Conservation (phyloP, 2,113 vertebrate genomes). For the Antechinus stuartii region DNA sequence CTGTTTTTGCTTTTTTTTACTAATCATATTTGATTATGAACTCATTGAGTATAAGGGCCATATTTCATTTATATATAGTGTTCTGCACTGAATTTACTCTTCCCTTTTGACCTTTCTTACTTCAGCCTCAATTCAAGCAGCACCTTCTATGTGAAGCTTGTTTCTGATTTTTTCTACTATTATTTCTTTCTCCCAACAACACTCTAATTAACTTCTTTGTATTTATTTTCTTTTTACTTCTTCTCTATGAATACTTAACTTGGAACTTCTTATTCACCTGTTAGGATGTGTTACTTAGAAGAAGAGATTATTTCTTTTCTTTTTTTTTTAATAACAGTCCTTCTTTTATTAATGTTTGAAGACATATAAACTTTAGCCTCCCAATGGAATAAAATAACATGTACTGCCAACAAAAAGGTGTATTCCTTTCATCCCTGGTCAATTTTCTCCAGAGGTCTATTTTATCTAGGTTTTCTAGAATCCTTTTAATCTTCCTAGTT, state of each 20-base stretch:
- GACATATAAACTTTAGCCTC: no score
- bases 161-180: not conserved
- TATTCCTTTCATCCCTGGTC: no score
- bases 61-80: not conserved
- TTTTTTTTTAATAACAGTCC: no score
- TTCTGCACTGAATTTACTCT: not conserved
- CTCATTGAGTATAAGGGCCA: not conserved
- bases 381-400: no score
- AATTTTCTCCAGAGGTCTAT: no score
- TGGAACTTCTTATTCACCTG: not conserved
- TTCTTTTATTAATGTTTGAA: no score
- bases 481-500: no score
- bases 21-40: not conserved
- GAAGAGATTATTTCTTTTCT: not conserved
- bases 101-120: not conserved
- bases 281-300: not conserved
- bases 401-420: no score
- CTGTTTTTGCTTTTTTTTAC: not conserved
- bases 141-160: not conserved
- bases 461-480: no score
- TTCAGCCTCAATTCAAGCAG: not conserved
- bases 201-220: not conserved
- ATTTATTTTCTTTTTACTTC: not conserved
- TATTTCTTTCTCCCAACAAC: not conserved
- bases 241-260: not conserved